Evolutionary conservation across 2,113 vertebrate species (phyloP).

Genomic region (Pseudopodoces humilis): DNA sequence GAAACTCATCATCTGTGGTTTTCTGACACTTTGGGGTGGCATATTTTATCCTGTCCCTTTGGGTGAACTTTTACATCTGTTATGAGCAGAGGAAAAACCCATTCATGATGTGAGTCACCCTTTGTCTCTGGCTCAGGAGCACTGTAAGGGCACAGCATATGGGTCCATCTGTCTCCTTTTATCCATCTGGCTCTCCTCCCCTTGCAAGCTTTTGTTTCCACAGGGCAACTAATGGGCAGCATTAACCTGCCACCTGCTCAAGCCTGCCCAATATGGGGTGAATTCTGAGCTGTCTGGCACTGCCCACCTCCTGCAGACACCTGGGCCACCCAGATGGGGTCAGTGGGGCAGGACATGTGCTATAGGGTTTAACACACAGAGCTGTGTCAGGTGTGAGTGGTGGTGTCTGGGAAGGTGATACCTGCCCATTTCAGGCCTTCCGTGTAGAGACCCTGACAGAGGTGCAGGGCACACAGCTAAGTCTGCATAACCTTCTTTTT

Average conservation of each 20-base stretch:
- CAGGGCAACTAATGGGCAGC: neutral
- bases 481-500: neutral
- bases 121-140: neutral
- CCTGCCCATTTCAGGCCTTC: neutral
- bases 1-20: neutral
- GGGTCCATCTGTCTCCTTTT: constrained; percentile 49
- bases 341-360: neutral
- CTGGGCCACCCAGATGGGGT: neutral
- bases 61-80: constrained; percentile 15
- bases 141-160: neutral
- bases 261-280: neutral
- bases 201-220: constrained; percentile 44
- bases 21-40: neutral
- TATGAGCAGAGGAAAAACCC: constrained; percentile 26
- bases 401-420: neutral
- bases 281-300: neutral
- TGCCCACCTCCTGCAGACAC: neutral
- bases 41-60: constrained; percentile 1
- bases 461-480: neutral
- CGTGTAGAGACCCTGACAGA: neutral
- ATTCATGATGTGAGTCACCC: neutral
- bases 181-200: constrained; percentile 33
- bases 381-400: fast-evolving
- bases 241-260: constrained; percentile 51
- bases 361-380: neutral